Evolutionary conservation across 2,888 invertebrate genomes (phyloP).

Genomic region (Dioctria rufipes): DNA sequence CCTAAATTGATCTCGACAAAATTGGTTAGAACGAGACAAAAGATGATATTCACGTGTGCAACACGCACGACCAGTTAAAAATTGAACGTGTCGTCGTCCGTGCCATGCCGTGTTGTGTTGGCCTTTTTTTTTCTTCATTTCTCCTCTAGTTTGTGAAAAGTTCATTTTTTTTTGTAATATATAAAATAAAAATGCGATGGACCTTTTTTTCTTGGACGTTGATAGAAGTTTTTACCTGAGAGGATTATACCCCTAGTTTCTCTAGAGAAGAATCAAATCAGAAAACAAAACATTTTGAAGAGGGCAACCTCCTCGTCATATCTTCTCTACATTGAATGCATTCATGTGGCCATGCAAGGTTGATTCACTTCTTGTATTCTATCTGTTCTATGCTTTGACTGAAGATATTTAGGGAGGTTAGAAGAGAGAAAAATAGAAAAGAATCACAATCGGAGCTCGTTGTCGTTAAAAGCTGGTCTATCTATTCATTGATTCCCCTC

Average conservation of each 20-base stretch:
- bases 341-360: conserved; percentile 36
- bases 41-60: conserved; percentile 51
- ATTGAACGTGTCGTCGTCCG: conserved; percentile 27
- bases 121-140: neutral
- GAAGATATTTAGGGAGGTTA: conserved; percentile 40
- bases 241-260: neutral
- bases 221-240: conserved; percentile 7
- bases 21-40: conserved; percentile 19
- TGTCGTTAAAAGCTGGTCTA: conserved; percentile 41
- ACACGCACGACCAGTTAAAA: conserved; percentile 41
- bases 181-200: neutral
- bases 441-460: conserved; percentile 41
- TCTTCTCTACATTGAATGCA: neutral
- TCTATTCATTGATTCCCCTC: conserved; percentile 39
- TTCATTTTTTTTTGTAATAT: neutral
- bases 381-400: neutral
- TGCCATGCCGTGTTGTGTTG: too few species aligned
- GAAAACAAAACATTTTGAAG: conserved; percentile 23
- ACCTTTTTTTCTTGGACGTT: conserved; percentile 22
- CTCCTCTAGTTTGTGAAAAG: neutral
- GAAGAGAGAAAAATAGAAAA: conserved; percentile 44
- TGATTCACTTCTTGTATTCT: conserved; percentile 35
- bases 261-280: neutral
- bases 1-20: neutral
- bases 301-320: conserved; percentile 38